Base-by-base conservation (phyloP, 2,797 vertebrate genomes). In the Falco berigora region DNA sequence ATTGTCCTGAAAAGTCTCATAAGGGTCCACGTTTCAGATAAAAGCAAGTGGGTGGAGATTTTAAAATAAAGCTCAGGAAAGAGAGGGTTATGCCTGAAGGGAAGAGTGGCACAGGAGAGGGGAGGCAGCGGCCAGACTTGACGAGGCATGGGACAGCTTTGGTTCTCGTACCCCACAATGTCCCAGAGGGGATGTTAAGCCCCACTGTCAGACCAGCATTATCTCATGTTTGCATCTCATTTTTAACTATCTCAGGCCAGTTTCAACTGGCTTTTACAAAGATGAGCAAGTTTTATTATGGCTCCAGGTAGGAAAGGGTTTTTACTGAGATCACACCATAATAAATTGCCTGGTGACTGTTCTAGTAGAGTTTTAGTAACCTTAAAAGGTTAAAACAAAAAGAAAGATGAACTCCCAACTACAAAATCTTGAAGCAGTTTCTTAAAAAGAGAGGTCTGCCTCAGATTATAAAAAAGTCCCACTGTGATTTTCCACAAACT, bases 361-460 rank as follows among this genome's bases (percentile, higher is more conserved):
- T 86, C 59, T 79, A 88, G 30, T 7, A 71, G n/a, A 88, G 52
- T 76, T 94, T 79, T 73, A 88, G 74, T 34, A 76, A 84, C 55
- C 14, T 67, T 63, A 67, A 94, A 79, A 91, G 34, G 83, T 17
- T n/a, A 17, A 21, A 36, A 53, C 24, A 55, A 30, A 9, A 25
- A 17, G 80, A 28, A 52, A 81, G 12, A 74, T 68, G 88, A 78
- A 78, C 94, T 62, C 27, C 80, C 25, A 46, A 44, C 28, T 80
- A 77, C 32, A 76, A 82, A 86, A 92, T 88, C 77, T 86, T 90
- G 67, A 92, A 96, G 32, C n/a, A 73, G 88, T 84, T 84, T 84
- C 46, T 94, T 85, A 85, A 58, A 86, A 92, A 95, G 40, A 76
- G 77, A 84, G 21, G 56, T 64, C 93, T 96, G 93, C 50, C 62